Evolutionary conservation across 2,888 invertebrate species (phyloP), one percentile per base, ranked within the genome.

Genomic region (Harmothoe impar): DNA sequence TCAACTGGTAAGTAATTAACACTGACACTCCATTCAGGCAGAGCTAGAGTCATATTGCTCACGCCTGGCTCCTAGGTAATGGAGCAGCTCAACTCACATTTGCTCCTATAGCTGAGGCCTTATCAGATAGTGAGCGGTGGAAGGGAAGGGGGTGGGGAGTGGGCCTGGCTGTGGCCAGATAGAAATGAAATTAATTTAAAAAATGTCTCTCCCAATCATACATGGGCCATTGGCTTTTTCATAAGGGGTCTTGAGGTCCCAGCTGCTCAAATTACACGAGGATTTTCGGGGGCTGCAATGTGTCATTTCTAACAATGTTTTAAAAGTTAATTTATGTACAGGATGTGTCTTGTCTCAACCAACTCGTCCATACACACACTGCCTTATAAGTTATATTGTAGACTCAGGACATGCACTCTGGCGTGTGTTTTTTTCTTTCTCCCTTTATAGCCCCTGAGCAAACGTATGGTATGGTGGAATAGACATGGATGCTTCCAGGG

Each of bases 1-100:
- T 81, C 81, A 43, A 43, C 43, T 81, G 35, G 35, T 81, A 81
- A 81, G 81, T 81, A 81, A 43, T 81, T 81, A 81, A 43, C 17
- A n/a, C 81, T 43, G 81, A 81, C 43, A 43, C 81, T 43, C 81
- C 25, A 62, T 43, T 43, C 72, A 29, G 20, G 20, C 72, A 72
- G 25, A 25, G 72, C 25, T 23, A 29, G 72, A 72, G 31, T 72
- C 72, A 72, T 72, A 72, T 72, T 72, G 72, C 72, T 72, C 72
- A 29, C 31, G 72, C n/a, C 72, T 29, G 72, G 72, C 0, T 25
- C 15, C 29, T 72, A 17, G 72, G 72, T 72, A 72, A 72, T 72
- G 7, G 68, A n/a, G n/a, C 20, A 7, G 72, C 5, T 7, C 72
- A 29, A 25, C 72, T 72, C 31, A 62, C 23, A 62, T 20, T 5